phyloP scores from a whole-genome alignment of 2,113 vertebrate genomes.

The Lanius ludovicianus region DNA sequence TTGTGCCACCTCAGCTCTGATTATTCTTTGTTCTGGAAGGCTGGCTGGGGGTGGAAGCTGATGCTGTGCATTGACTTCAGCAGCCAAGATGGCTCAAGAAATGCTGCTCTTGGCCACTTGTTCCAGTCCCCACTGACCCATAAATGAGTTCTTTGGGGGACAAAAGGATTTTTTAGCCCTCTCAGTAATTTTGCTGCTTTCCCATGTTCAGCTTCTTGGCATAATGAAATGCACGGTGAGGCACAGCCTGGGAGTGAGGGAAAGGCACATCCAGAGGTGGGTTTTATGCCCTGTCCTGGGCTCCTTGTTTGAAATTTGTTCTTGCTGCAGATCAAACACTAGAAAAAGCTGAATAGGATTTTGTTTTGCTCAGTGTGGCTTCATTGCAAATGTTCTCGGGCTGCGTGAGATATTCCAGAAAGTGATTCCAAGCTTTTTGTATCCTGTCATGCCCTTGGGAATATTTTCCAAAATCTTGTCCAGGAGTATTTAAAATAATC shows the following conservation, averaged over 20 bases:
- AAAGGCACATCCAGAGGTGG: not conserved
- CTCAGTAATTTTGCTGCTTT: not conserved
- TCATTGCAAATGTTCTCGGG: not conserved
- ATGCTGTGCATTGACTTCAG: not conserved
- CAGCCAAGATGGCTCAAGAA: not conserved
- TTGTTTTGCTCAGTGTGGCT: not conserved
- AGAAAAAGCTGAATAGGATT: not conserved
- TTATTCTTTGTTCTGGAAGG: not conserved
- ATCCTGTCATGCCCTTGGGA: not conserved
- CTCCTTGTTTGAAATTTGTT: not conserved
- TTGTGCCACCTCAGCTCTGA: not conserved
- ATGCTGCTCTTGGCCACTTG: not conserved
- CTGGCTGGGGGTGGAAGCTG: not conserved
- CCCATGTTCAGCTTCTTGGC: not conserved
- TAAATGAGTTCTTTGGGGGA: not conserved
- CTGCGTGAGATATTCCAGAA: not conserved
- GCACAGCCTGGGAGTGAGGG: not conserved
- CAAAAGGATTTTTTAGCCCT: not conserved
- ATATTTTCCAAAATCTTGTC: constrained; percentile 18
- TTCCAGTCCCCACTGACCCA: not conserved
- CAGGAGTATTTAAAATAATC: constrained; percentile 7
- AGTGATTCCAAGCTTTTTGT: not conserved
- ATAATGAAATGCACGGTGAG: not conserved
- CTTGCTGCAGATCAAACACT: not conserved
- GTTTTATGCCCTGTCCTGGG: not conserved